Conservation (phyloP, 2,888 invertebrate genomes). For the Petrolisthes manimaculis region DNA sequence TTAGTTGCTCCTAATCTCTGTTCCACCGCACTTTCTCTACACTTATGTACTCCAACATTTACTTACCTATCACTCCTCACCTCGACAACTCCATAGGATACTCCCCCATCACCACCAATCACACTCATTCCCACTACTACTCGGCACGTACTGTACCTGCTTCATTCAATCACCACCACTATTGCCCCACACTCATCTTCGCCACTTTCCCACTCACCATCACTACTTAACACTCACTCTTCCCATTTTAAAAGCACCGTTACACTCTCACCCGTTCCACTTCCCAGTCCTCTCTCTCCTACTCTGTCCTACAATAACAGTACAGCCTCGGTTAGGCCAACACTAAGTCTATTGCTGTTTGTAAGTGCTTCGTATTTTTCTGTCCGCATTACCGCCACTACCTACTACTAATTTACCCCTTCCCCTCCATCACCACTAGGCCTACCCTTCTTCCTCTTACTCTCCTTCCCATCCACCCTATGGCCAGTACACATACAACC, state of each 20-base stretch:
- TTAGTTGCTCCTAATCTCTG: too few relatives aligned
- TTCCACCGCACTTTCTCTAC: too few relatives aligned
- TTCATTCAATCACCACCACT: not conserved
- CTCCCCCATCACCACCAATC: not conserved
- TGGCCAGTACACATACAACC: not conserved
- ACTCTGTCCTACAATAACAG: not conserved
- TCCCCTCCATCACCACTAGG: not conserved
- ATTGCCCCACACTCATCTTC: not conserved
- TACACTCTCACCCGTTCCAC: not conserved
- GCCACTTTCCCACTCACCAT: not conserved
- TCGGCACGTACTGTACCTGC: not conserved
- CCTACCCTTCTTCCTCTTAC: not conserved
- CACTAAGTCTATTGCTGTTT: not conserved
- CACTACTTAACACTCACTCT: not conserved
- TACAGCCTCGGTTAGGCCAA: not conserved
- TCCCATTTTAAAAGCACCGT: not conserved
- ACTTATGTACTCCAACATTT: too few relatives aligned
- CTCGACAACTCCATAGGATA: not conserved
- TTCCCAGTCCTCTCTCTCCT: not conserved
- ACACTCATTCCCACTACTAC: not conserved
- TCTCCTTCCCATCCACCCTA: not conserved
- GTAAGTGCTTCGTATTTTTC: not conserved
- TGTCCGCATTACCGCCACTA: constrained; percentile 13
- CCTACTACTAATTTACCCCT: not conserved
- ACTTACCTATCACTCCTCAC: not conserved